Evolutionary conservation across 2,113 vertebrate genomes (phyloP).

Genomic region (Antechinus stuartii): DNA sequence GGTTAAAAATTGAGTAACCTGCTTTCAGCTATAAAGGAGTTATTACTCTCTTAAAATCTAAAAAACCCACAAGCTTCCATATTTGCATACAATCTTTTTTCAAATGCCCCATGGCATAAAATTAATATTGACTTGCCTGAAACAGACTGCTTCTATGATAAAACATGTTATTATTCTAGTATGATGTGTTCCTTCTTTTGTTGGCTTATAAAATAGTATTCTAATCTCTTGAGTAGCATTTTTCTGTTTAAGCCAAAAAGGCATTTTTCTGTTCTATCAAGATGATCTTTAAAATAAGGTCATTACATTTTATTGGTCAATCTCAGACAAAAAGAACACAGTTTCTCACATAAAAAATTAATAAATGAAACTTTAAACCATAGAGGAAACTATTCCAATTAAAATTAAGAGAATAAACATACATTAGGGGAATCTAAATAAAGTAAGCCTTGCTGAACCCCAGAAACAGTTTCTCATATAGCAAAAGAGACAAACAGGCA

Average conservation of each 20-base stretch:
- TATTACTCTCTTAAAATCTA: neutral
- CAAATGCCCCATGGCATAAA: neutral
- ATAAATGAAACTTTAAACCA: neutral
- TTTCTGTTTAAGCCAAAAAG: neutral
- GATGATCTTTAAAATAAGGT: neutral
- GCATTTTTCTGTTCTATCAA: neutral
- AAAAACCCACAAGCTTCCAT: neutral
- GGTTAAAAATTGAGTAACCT: neutral
- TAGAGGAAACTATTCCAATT: neutral
- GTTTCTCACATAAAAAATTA: neutral
- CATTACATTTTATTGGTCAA: neutral
- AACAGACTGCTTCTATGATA: neutral
- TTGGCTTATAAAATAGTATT: neutral
- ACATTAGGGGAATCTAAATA: neutral
- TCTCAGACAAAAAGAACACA: neutral
- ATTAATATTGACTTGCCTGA: slow-evolving; percentile 1
- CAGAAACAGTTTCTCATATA: neutral
- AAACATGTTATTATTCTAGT: neutral
- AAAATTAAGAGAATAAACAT: neutral
- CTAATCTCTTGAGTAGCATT: neutral
- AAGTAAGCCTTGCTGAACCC: neutral
- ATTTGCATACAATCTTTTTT: neutral
- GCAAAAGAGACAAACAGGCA: neutral
- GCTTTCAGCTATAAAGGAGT: neutral
- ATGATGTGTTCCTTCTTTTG: neutral